Base-by-base conservation (phyloP, 1,140 invertebrate genomes). In the Cephus cinctus region DNA sequence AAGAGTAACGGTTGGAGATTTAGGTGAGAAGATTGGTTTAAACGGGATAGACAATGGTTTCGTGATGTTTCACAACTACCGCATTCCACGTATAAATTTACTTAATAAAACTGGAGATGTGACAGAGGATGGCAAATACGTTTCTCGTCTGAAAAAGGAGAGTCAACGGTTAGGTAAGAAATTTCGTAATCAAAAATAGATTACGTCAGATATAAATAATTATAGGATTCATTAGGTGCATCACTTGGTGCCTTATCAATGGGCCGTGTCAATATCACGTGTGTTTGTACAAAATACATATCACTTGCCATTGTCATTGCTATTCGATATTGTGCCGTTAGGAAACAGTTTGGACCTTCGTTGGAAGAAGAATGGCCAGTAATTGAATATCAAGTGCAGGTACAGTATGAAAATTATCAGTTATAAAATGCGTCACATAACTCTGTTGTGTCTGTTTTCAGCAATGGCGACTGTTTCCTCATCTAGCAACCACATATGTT, bases 31-130 rank as follows among this genome's bases (percentile, higher is more conserved):
- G 77, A 78, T 89, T 31, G 91, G 88, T 30, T 75, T 94, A 1
- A 92, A 96, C 75, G 92, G 92, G 36, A 73, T 96, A 14, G 93
- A 96, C 62, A 96, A 96, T 80, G 94, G 90, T 3, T 95, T 95
- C 67, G 71, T 94, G 34, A 83, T 90, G 63, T 96, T 97, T 66
- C 82, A 92, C 48, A 84, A 95, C 56, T 94, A 93, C 71, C 75
- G 82, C 52, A 87, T 97, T 62, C 89, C 92, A 11, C 81, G 86
- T 23, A 84, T 86, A 65, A 85, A 85, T 74, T 76, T 98, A 6
- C 77, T 98, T 9, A 96, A 96, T 72, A 86, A 86, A 67, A 90
- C 86, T 8, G 90, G 90, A 5, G 90, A 96, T 76, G 90, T 98
- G 4, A 89, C 87, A 1, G 77, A 83, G 15, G 85, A 90, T 30